Evolutionary conservation across 2,797 vertebrate genomes (phyloP), one percentile per base, ranked within the genome.

Genomic region (Esox lucius): DNA sequence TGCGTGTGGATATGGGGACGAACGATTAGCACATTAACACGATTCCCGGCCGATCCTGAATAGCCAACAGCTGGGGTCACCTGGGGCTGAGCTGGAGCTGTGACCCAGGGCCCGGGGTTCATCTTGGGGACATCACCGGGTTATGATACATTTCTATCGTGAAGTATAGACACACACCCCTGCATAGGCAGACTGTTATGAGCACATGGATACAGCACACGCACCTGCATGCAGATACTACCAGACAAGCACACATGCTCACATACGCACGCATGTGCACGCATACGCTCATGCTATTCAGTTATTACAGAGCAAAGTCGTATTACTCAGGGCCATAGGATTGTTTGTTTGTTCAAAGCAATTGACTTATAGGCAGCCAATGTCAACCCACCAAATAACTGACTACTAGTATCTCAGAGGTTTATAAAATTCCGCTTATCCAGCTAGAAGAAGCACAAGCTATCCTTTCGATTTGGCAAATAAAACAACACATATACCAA

Each of bases 1-100:
- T 72, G 62, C 49, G 48, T 72, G 42, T 49, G 77, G 72, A 83
- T 78, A 75, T 77, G 76, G 56, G 70, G 72, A 78, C 70, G 75
- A 68, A 26, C 71, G 71, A 78, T 72, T 77, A 79, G 68, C 72
- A 70, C 74, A 72, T 78, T 68, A 80, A 75, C 33, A 69, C 61
- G 69, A 85, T 80, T 79, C 75, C 83, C 74, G 69, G 39, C 73
- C 56, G 71, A 74, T 75, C 64, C 62, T 53, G 68, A 80, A 87
- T 81, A 66, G 77, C 46, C 70, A 22, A 42, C 83, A 83, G 80
- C 80, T 86, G 84, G 84, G 72, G 49, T 56, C n/a, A 56, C 19
- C 56, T 56, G n/a, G 53, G 77, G 9, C 6, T 72, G 67, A 31
- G 73, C 28, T 35, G 70, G 69, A 78, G 78, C 74, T 69, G 17